A percentile compares a stretch with the other conserved stretches of the same genome.
phyloP scores from a whole-genome alignment of 2,888 invertebrate species.

The Yponomeuta evonymella region DNA sequence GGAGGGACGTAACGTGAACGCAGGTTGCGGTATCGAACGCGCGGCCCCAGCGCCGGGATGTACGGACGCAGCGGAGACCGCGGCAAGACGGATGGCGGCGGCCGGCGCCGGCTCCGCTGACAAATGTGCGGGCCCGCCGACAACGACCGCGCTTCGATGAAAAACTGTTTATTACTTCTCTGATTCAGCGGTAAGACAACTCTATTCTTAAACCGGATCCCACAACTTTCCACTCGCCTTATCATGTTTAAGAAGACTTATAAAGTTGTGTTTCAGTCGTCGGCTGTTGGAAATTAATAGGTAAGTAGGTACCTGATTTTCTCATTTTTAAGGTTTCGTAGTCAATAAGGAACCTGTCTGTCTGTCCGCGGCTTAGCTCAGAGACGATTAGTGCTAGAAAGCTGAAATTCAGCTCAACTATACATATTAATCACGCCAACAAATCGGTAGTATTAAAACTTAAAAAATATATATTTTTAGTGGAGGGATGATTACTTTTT shows the following conservation, averaged over 20 bases:
- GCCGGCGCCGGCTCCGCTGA: neutral
- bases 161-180: neutral
- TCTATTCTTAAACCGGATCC: neutral
- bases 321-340: neutral
- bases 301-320: neutral
- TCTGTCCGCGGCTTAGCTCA: too few relatives aligned
- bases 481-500: too few relatives aligned
- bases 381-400: too few relatives aligned
- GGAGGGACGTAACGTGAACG: neutral
- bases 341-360: too few relatives aligned
- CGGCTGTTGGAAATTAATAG: neutral
- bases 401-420: too few relatives aligned
- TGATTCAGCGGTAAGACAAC: neutral
- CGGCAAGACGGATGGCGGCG: neutral
- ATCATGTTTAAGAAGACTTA: neutral
- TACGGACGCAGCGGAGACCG: neutral
- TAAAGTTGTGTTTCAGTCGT: neutral
- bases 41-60: neutral
- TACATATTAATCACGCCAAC: too few relatives aligned
- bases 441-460: too few relatives aligned
- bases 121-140: neutral
- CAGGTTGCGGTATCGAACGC: neutral
- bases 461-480: too few relatives aligned
- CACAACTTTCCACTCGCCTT: neutral
- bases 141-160: neutral